phyloP scores from a whole-genome alignment of 2,888 invertebrate genomes.

The Copidosoma aretas region DNA sequence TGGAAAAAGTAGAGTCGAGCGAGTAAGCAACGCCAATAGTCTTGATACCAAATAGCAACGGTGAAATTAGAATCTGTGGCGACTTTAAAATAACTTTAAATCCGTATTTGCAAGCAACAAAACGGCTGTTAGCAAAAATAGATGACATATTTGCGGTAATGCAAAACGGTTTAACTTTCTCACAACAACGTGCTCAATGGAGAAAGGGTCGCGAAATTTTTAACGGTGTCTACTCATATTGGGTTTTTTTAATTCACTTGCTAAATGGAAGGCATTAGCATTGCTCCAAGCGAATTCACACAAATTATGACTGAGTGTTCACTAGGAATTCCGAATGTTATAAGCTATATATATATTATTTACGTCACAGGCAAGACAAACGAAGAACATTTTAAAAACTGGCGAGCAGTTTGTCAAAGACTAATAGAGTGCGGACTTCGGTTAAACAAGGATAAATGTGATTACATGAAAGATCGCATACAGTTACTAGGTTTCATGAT shows the following conservation, averaged over 20 bases:
- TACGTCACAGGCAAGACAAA: constrained; percentile 39
- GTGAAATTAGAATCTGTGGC: constrained; percentile 21
- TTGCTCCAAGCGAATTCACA: too few species aligned
- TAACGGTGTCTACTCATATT: constrained; percentile 25
- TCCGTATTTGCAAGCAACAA: constrained; percentile 42
- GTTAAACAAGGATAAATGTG: constrained; percentile 44
- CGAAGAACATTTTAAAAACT: constrained; percentile 38
- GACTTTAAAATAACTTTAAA: constrained; percentile 41
- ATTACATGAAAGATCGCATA: constrained; percentile 42
- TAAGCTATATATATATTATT: constrained; percentile 45
- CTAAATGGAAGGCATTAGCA: constrained; percentile 19
- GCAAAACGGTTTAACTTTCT: constrained; percentile 28
- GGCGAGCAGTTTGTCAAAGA: constrained; percentile 39
- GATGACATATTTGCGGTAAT: constrained; percentile 30
- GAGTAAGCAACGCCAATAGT: constrained; percentile 55
- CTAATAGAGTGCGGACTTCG: constrained; percentile 42
- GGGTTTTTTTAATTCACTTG: constrained; percentile 17
- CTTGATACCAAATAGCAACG: constrained; percentile 46
- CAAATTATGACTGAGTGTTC: too few species aligned
- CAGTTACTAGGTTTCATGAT: constrained; percentile 46
- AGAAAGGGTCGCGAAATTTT: constrained; percentile 36
- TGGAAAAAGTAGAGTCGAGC: constrained; percentile 44
- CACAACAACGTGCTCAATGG: constrained; percentile 31
- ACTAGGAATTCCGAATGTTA: too few species aligned
- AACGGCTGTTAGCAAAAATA: constrained; percentile 19